Evolutionary conservation across 2,797 vertebrate genomes (phyloP), one percentile per base, ranked within the genome.

Genomic region (Arrhamphus sclerolepis): DNA sequence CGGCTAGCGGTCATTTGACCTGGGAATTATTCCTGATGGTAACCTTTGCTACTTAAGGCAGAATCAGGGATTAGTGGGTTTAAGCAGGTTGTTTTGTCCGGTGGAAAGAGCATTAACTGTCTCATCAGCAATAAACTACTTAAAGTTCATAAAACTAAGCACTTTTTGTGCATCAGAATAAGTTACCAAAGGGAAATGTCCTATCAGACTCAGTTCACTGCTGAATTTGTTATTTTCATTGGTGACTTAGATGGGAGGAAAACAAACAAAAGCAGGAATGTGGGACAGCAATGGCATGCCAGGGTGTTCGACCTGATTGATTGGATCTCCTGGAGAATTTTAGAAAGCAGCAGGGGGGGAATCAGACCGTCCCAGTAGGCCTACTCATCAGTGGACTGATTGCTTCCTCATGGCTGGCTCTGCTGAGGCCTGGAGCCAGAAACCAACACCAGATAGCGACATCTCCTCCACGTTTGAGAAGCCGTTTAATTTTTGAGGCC

Each of bases 351-450:
- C 13, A 5, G 13, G 24, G 64, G 62, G 69, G 62, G 67, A 47
- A 2, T 56, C 28, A 46, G 60, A 62, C 24, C 20, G 44, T 68
- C 72, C 72, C 70, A 60, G 56, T 56, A 71, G 73, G 68, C 62
- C 69, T 50, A 50, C 62, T 82, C 77, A 77, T 81, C 53, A 67
- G 81, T 78, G 66, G 67, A 64, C 62, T 89, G 83, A 89, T 88
- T 86, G 81, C 64, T 90, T 90, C 85, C 83, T 87, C 61, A 74
- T 87, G 84, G 66, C 62, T 28, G 60, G 20, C 57, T 58, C 63
- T 38, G 47, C 62, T 26, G 47, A 70, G 63, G 68, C 80, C 78
- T 16, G 34, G 34, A 38, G 34, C 13, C 2, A 42, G 34, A 75
- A 82, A 72, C 49, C 49, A 55, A 48, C 56, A 63, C 51, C 63